Base-by-base conservation (phyloP, 2,888 invertebrate genomes). In the Helleia helle region DNA sequence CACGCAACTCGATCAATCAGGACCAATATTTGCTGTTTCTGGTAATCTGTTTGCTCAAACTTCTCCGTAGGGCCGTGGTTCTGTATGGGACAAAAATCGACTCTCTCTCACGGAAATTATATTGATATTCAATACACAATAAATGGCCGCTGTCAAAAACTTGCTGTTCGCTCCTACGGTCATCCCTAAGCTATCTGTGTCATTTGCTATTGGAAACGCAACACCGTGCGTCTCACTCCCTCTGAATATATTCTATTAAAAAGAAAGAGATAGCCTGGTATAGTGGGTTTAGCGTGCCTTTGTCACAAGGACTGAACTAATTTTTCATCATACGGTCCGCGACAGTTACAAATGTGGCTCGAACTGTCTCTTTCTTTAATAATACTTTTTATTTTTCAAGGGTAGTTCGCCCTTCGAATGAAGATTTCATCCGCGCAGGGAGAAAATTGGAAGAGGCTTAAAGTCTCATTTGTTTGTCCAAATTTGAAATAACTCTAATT, bases 51-150 rank as follows among this genome's bases (percentile, higher is more conserved):
- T 67, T 68, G 65, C 77, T 69, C 74, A 76, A 75, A 80, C 75
- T 77, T 69, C 62, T 63, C 63, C 69, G 72, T 63, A 62, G 71
- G 72, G 72, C 71, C 70, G 64, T 59, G 59, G 62, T 64, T 61
- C 54, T 71, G 71, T 76, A 79, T 74, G 73, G 63, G 66, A 71
- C 80, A 80, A 81, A 77, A 80, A 83, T 83, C 76, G 71, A 83
- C 81, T 84, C 79, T 71, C 77, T 84, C 79, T 71, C 79, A 76
- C 76, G 75, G 73, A 81, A 81, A 84, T 84, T 83, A 83, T 84
- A 85, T 85, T 84, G 84, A 84, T 86, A 85, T 86, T 84, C 84
- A 84, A 86, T 85, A 84, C 77, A 84, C 84, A 83, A 84, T 72
- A 83, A 84, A 86, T 86, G 80, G 77, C 61, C 58, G 62, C 83